Conservation (phyloP, 1,140 invertebrate species). For the Drosophila arizonae region DNA sequence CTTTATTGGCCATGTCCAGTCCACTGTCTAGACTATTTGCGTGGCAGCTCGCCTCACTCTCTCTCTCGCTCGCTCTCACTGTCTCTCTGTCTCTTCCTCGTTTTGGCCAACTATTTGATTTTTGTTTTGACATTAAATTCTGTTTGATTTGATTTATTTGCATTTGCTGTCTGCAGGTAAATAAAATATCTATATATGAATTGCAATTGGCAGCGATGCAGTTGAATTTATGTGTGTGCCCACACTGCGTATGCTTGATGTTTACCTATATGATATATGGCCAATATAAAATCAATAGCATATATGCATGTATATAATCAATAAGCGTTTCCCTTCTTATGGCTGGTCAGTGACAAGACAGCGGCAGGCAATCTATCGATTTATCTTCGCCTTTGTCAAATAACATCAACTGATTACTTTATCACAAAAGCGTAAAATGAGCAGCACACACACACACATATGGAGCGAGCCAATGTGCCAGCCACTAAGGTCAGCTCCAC, state of each 20-base stretch:
- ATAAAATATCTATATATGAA: slow-evolving; percentile 64
- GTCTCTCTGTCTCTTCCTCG: slow-evolving; percentile 26
- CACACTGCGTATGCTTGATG: slow-evolving; percentile 48
- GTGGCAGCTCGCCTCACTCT: background rate
- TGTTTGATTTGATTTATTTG: slow-evolving; percentile 40
- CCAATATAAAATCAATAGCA: background rate
- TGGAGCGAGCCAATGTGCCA: background rate
- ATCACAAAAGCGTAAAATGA: slow-evolving; percentile 79
- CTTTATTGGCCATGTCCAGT: slow-evolving; percentile 69
- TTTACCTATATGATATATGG: background rate
- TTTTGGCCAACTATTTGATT: slow-evolving; percentile 43
- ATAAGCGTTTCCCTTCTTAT: slow-evolving; percentile 49
- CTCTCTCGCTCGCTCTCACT: slow-evolving; percentile 1
- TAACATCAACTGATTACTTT: slow-evolving; percentile 80
- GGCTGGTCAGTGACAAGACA: slow-evolving; percentile 59
- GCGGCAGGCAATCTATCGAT: slow-evolving; percentile 56
- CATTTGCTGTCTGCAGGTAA: slow-evolving; percentile 54
- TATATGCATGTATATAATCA: slow-evolving; percentile 37
- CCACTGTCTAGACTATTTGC: slow-evolving; percentile 59
- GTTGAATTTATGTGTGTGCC: background rate
- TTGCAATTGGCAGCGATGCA: slow-evolving; percentile 24
- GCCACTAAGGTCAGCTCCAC: background rate
- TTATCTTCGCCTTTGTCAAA: slow-evolving; percentile 60
- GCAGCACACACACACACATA: slow-evolving; percentile 37
- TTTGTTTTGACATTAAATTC: slow-evolving; percentile 53